Percentiles rank a stretch among this genome's conserved stretches.
Evolutionary conservation across 2,797 vertebrate genomes (phyloP).

Genomic region (Brachyrhaphis roseni): DNA sequence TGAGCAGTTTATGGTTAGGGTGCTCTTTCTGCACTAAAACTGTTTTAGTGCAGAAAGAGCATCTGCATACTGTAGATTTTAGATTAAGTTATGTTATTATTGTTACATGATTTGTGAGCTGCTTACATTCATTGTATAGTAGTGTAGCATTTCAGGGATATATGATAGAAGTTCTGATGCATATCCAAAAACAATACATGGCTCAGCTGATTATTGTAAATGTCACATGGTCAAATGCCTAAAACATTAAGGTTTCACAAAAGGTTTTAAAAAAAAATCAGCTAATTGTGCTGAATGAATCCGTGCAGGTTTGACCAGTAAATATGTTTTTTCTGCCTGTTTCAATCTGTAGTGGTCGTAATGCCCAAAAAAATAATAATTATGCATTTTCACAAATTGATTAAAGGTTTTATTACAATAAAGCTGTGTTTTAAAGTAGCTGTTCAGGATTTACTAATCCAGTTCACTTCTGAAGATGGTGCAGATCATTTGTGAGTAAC

Average conservation of each 20-base stretch:
- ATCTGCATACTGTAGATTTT: not conserved
- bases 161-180: not conserved
- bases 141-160: not conserved
- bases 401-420: not conserved
- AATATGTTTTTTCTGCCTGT: not conserved
- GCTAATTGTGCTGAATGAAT: not conserved
- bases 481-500: not conserved
- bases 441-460: not conserved
- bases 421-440: not conserved
- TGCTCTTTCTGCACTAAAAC: too few species aligned
- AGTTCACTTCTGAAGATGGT: not conserved
- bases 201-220: not conserved
- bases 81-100: not conserved
- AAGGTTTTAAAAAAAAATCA: not conserved
- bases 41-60: not conserved
- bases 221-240: not conserved
- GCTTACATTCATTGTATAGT: not conserved
- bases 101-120: not conserved
- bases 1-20: too few species aligned
- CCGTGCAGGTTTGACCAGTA: not conserved
- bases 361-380: not conserved
- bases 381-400: not conserved
- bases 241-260: not conserved
- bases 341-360: not conserved
- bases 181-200: not conserved